Base-by-base conservation (phyloP, 2,888 invertebrate genomes). In the Hydriomena furcata region DNA sequence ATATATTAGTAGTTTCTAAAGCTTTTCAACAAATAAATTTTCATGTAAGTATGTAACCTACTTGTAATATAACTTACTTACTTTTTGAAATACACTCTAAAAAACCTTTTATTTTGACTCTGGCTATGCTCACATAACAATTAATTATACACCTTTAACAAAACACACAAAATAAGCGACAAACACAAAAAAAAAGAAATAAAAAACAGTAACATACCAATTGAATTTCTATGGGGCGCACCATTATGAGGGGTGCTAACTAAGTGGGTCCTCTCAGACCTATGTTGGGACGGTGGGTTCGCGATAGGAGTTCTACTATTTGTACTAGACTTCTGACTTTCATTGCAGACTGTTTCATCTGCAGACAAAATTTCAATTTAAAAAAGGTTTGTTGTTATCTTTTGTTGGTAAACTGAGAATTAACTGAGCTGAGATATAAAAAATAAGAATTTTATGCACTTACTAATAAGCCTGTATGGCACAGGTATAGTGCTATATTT, bases 311-410 rank as follows among this genome's bases (percentile, higher is more conserved):
- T 71, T 78, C 83, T 84, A 78, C 68, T 76, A 63, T 69, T 74
- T 61, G 63, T 80, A 79, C 71, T 75, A 71, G 82, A 79, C 81
- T 83, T 89, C 79, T 73, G 87, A 72, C 70, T 85, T 74, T 88
- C 89, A 65, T 73, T 85, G 83, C 84, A 84, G 78, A 86, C 81
- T 62, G 68, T 83, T 68, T 88, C 88, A 88, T 89, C 89, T 89
- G 89, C 80, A 76, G 78, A 86, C 68, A 82, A 87, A 84, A 80
- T 63, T 58, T 56, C 51, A 58, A 45, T 52, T 66, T 70, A 63
- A 66, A 58, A 55, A 45, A 58, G 65, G 66, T 68, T 49, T 25
- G 1, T 49, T 25, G 1, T 21, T 17, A 10, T 11, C 7, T 25
- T 24, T 51, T 55, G 44, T 63, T 63, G 63, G 63, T 65, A 63